Percentiles rank a stretch among this genome's conserved stretches.
phyloP scores from a whole-genome alignment of 2,888 invertebrate species.

The Diaperis boleti region DNA sequence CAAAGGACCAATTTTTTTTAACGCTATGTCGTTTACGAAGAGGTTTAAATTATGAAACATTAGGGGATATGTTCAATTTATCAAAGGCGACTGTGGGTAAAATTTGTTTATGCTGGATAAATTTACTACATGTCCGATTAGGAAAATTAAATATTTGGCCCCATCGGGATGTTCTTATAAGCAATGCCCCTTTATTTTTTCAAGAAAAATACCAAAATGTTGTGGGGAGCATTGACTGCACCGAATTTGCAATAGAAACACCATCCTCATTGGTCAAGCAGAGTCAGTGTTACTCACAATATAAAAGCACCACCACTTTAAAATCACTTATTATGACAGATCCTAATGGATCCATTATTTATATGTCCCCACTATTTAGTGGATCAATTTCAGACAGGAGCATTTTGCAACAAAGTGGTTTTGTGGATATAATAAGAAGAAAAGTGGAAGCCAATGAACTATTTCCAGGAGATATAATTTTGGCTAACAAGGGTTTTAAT shows the following conservation, averaged over 20 bases:
- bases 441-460: conserved; percentile 35
- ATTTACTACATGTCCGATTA: conserved; percentile 27
- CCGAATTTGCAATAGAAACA: conserved; percentile 43
- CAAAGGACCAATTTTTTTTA: not conserved
- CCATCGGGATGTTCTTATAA: conserved; percentile 35
- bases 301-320: conserved; percentile 43
- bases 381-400: conserved; percentile 45
- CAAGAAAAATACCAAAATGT: conserved; percentile 38
- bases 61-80: not conserved
- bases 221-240: conserved; percentile 44
- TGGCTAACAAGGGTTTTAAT: conserved; percentile 48
- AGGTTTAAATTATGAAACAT: no score
- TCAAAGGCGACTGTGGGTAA: not conserved
- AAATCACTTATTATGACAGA: conserved; percentile 45
- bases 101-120: conserved; percentile 15
- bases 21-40: not conserved
- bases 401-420: conserved; percentile 39
- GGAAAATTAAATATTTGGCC: conserved; percentile 41
- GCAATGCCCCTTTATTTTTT: conserved; percentile 40
- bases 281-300: conserved; percentile 42
- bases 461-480: conserved; percentile 37
- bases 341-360: conserved; percentile 44
- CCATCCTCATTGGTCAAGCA: conserved; percentile 42
- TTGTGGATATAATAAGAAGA: conserved; percentile 33
- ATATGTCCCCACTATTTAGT: conserved; percentile 42